Conservation (phyloP, 1,140 invertebrate genomes). For the Trichonephila clavipes region DNA sequence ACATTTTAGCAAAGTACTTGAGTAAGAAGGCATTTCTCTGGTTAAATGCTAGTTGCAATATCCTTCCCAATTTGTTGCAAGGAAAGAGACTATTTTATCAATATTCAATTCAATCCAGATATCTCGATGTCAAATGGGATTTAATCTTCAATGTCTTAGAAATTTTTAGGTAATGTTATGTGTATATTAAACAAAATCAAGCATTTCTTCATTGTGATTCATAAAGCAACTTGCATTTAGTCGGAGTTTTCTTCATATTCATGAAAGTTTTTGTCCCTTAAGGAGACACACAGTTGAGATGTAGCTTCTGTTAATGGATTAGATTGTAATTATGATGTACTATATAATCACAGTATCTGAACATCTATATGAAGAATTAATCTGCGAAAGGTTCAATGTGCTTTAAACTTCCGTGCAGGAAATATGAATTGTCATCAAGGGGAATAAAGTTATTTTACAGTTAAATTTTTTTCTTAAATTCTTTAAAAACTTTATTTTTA, state of each 20-base stretch:
- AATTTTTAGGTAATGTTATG: neutral
- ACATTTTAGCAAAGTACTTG: constrained; percentile 37
- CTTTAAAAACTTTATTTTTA: neutral
- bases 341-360: constrained; percentile 41
- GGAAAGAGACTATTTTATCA: neutral
- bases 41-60: constrained; percentile 60
- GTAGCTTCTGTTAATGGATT: neutral
- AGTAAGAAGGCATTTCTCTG: constrained; percentile 44
- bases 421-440: constrained; percentile 16
- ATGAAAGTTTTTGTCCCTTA: constrained; percentile 18
- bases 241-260: constrained; percentile 58
- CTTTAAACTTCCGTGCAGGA: neutral
- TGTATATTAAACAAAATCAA: neutral
- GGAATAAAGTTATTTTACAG: constrained; percentile 7
- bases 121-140: neutral
- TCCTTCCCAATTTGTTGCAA: neutral
- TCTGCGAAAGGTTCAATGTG: constrained; percentile 1
- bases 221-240: constrained; percentile 63
- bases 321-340: constrained; percentile 22
- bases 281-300: constrained; percentile 25
- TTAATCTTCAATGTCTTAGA: neutral
- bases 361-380: constrained; percentile 15
- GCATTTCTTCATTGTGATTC: constrained; percentile 13
- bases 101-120: neutral
- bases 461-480: constrained; percentile 12